phyloP scores from a whole-genome alignment of 1,140 invertebrate species.

The Mizuhopecten yessoensis region DNA sequence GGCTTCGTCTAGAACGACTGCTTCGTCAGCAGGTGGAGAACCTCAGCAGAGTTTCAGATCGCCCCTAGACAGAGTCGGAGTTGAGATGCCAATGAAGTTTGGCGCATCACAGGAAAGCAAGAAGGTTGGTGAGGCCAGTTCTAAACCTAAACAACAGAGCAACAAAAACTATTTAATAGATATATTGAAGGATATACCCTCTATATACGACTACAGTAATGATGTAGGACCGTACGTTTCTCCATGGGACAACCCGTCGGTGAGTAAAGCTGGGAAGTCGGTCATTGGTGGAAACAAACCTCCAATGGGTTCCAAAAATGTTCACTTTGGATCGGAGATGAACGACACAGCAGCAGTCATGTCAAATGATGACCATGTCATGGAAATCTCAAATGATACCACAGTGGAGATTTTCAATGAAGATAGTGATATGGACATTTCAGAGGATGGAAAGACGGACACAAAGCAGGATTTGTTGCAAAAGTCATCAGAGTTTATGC shows the following conservation, averaged over 20 bases:
- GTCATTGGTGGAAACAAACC: not conserved
- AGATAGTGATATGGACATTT: not conserved
- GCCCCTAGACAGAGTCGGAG: not conserved
- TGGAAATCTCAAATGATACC: not conserved
- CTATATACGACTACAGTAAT: not conserved
- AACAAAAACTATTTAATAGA: not conserved
- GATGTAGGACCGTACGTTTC: not conserved
- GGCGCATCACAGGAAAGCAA: not conserved
- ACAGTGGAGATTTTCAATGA: not conserved
- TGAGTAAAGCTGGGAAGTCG: not conserved
- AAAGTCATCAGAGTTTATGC: too few relatives aligned
- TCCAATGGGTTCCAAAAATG: not conserved
- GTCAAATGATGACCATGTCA: not conserved
- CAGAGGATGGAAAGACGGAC: not conserved
- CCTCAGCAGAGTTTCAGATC: not conserved
- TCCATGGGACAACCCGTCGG: not conserved
- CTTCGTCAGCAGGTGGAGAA: not conserved
- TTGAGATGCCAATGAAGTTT: not conserved
- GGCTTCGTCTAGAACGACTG: not conserved
- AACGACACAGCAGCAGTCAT: not conserved
- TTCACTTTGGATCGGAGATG: not conserved
- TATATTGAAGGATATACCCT: slow-evolving; percentile 5
- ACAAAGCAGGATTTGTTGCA: too few relatives aligned
- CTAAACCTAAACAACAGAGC: not conserved
- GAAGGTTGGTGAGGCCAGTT: not conserved